phyloP scores from a whole-genome alignment of 2,113 vertebrate species.

The Smithornis capensis region DNA sequence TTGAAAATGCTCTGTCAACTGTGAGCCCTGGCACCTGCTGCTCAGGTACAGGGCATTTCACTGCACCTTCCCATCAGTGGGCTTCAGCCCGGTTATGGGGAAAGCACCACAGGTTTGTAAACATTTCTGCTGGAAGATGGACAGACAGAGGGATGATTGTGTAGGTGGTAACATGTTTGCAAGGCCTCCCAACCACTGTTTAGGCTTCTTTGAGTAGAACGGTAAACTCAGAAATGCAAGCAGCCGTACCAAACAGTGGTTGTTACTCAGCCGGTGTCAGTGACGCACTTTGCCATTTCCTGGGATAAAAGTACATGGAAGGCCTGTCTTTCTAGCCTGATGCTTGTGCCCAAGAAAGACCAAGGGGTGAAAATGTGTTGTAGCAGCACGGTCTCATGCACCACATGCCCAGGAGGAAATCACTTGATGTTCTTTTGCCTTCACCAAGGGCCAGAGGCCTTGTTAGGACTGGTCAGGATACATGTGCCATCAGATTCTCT shows the following conservation, averaged over 20 bases:
- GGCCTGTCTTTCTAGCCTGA: not conserved
- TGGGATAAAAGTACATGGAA: not conserved
- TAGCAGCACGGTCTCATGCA: not conserved
- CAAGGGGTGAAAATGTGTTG: not conserved
- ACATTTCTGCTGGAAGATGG: not conserved
- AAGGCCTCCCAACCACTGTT: not conserved
- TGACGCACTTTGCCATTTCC: not conserved
- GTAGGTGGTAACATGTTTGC: not conserved
- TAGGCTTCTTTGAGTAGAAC: not conserved
- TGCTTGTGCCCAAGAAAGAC: not conserved
- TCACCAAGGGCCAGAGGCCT: fast-evolving
- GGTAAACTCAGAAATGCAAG: not conserved
- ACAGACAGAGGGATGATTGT: not conserved
- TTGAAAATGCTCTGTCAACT: not conserved
- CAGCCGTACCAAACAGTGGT: not conserved
- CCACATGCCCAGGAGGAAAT: not conserved
- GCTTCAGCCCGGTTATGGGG: not conserved
- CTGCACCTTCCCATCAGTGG: not conserved
- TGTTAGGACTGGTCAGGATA: not conserved
- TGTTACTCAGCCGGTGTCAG: not conserved
- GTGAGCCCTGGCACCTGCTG: not conserved
- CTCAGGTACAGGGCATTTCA: not conserved
- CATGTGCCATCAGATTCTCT: not conserved
- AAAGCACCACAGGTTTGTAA: not conserved
- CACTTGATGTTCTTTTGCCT: not conserved